phyloP scores from a whole-genome alignment of 1,140 invertebrate species.

The Ceratina australensis region DNA sequence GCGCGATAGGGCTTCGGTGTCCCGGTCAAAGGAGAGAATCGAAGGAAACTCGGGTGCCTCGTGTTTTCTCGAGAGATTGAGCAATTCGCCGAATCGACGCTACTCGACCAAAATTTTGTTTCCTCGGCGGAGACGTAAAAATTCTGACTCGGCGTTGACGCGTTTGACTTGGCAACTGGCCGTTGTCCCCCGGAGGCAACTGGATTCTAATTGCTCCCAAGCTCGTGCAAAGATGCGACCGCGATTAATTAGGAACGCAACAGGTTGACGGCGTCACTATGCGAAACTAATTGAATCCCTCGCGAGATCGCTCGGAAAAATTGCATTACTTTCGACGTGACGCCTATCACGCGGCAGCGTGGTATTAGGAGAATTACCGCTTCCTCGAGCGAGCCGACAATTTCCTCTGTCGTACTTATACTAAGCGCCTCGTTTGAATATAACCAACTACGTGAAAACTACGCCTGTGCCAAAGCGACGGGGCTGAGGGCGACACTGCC shows the following conservation, averaged over 20 bases:
- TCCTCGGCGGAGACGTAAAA: too few relatives aligned
- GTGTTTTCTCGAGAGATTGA: background rate
- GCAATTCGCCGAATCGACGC: background rate
- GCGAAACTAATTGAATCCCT: conserved; percentile 22
- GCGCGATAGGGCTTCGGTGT: background rate
- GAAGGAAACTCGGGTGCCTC: background rate
- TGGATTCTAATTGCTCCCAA: background rate
- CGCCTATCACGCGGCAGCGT: conserved; percentile 24
- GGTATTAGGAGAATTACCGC: conserved; percentile 21
- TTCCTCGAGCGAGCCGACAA: conserved; percentile 26
- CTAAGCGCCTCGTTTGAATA: conserved; percentile 51
- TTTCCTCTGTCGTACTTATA: conserved; percentile 54
- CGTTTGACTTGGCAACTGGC: too few relatives aligned
- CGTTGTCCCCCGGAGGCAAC: too few relatives aligned
- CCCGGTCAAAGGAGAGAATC: background rate
- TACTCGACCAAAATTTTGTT: background rate
- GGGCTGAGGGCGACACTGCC: background rate
- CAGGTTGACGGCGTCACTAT: conserved; percentile 25
- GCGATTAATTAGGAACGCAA: conserved; percentile 42
- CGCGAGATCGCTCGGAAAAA: conserved; percentile 38
- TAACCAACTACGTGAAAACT: conserved; percentile 61
- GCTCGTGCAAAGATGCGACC: background rate
- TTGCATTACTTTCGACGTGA: conserved; percentile 32
- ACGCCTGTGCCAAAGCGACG: conserved; percentile 40
- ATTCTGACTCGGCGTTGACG: too few relatives aligned